Evolutionary conservation across 2,113 vertebrate species (phyloP).

Genomic region (Catagonus wagneri): DNA sequence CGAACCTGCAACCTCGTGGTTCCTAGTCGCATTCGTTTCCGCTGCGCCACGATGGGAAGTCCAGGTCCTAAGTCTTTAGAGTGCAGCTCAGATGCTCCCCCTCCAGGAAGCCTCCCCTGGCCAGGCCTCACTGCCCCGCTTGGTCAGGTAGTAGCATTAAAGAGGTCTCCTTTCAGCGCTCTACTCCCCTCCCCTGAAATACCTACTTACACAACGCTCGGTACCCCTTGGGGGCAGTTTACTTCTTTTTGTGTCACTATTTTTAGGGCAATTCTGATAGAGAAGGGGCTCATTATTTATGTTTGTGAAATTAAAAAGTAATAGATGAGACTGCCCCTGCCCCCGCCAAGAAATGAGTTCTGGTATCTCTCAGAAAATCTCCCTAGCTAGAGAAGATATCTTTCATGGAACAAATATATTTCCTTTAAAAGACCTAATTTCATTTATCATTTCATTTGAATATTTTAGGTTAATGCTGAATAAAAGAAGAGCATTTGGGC

Average conservation of each 20-base stretch:
- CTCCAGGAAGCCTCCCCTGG: background rate
- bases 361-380: conserved; percentile 21
- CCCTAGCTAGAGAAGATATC: background rate
- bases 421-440: background rate
- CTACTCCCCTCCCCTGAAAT: background rate
- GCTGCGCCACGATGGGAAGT: no score
- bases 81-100: background rate
- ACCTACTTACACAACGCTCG: background rate
- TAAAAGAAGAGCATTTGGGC: background rate
- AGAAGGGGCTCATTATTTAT: background rate
- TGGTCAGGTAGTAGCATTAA: background rate
- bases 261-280: background rate
- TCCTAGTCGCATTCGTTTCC: no score
- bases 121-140: background rate
- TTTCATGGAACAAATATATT: conserved; percentile 50
- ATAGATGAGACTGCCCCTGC: background rate
- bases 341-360: background rate
- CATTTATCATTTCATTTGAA: conserved; percentile 16
- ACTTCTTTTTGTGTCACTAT: background rate
- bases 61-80: background rate
- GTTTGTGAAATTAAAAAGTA: background rate
- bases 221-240: background rate
- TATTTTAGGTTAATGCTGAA: background rate
- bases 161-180: background rate
- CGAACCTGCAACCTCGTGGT: no score